Evolutionary conservation across 2,888 invertebrate species (phyloP).

Genomic region (Drosophila quinaria): DNA sequence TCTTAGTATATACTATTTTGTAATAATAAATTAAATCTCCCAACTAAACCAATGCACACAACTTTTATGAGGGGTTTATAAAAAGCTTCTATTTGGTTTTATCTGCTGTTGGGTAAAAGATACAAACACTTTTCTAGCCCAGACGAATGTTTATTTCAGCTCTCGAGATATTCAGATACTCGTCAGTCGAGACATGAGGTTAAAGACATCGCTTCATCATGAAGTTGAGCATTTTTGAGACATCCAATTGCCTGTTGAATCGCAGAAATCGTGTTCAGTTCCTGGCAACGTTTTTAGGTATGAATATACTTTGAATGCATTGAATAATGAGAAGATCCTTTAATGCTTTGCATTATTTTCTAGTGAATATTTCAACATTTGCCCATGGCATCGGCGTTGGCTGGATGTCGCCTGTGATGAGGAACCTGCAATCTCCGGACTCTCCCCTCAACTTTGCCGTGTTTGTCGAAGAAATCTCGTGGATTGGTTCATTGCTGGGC

Average conservation of each 20-base stretch:
- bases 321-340: not conserved
- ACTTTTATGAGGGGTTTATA: conserved; percentile 25
- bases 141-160: conserved; percentile 10
- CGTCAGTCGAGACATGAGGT: conserved; percentile 24
- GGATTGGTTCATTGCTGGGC: conserved; percentile 75
- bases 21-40: conserved; percentile 41
- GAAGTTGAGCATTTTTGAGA: conserved; percentile 47
- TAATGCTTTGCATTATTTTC: not conserved
- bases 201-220: conserved; percentile 36
- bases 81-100: conserved; percentile 22
- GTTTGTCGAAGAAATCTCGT: conserved; percentile 67
- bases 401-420: conserved; percentile 79
- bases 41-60: conserved; percentile 2
- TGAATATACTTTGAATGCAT: not conserved
- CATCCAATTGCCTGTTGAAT: conserved; percentile 48
- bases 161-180: not conserved
- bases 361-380: conserved; percentile 78
- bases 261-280: conserved; percentile 63
- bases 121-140: conserved; percentile 12
- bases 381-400: conserved; percentile 79
- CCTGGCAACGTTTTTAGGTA: conserved; percentile 63
- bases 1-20: not conserved
- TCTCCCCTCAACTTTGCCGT: conserved; percentile 60
- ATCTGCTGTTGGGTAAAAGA: conserved; percentile 26
- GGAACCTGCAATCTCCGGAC: conserved; percentile 62